Conservation (phyloP, 2,888 invertebrate species). For the Phymatocera aterrima region DNA sequence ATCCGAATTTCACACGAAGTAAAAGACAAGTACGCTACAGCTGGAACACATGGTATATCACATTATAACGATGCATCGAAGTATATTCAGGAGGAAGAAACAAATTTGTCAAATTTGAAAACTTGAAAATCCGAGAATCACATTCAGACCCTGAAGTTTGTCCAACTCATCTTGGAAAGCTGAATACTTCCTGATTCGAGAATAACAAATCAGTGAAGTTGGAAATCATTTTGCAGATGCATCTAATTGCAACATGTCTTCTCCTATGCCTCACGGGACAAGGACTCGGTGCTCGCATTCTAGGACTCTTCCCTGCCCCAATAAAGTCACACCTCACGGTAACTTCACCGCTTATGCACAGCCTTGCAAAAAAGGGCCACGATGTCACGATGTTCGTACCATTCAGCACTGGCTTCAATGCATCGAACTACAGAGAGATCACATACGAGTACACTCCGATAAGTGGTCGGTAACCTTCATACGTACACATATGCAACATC, state of each 20-base stretch:
- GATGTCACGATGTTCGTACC: conserved; percentile 71
- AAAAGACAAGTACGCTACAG: too few relatives aligned
- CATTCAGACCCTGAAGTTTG: too few relatives aligned
- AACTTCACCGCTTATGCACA: conserved; percentile 62
- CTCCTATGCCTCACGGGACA: conserved; percentile 19
- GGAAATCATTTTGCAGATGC: conserved; percentile 13
- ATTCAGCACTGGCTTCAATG: conserved; percentile 67
- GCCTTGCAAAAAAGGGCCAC: conserved; percentile 71
- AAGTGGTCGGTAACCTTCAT: not conserved
- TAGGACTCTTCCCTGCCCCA: conserved; percentile 62
- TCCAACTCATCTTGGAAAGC: not conserved
- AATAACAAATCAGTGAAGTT: not conserved
- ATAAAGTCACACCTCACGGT: conserved; percentile 64
- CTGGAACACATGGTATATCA: too few relatives aligned
- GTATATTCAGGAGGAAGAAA: too few relatives aligned
- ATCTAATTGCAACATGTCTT: not conserved
- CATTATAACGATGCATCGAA: too few relatives aligned
- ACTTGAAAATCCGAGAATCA: too few relatives aligned
- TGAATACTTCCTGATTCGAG: not conserved
- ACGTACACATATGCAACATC: too few relatives aligned
- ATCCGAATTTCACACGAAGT: too few relatives aligned
- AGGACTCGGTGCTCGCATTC: conserved; percentile 56
- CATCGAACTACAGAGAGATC: conserved; percentile 74
- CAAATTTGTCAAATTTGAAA: too few relatives aligned
- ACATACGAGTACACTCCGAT: not conserved